Base-by-base conservation (phyloP, 1,140 invertebrate genomes). In the Apis laboriosa region DNA sequence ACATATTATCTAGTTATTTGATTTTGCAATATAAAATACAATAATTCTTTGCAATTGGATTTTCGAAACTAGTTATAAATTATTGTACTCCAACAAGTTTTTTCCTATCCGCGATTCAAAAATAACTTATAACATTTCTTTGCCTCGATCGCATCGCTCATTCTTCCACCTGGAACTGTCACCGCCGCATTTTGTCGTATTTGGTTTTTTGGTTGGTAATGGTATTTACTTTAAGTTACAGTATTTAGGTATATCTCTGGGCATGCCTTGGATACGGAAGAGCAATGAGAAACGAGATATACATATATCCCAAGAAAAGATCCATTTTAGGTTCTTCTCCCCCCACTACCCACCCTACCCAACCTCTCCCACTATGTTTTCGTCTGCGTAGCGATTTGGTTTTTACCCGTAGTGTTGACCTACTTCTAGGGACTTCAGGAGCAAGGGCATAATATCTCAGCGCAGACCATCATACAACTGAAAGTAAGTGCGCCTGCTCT, bases 381-480 rank as follows among this genome's bases (percentile, higher is more conserved):
- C 83, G 89, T 92, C 94, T 92, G 92, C 34, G 92, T 92, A 94
- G 92, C 92, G 92, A 94, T 94, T 93, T 93, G 90, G 89, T 93
- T 94, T 94, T 94, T 92, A 93, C 92, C 92, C 91, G 92, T 94
- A 94, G 93, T 86, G 80, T 94, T 94, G 90, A 92, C 93, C 90
- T 93, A 93, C 90, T 95, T 95, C 94, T 96, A 98, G 97, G 97
- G 96, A 93, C 97, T 98, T 94, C 97, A 97, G 96, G 97, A 97
- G 94, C 96, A 96, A 93, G 97, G 97, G 88, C 96, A 97, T 96
- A 97, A 98, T 96, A 97, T 98, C 94, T 97, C 97, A 91, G 96
- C 97, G 94, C 96, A 97, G 93, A 97, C 96, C 95, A 96, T 98
- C 95, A 97, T 98, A 92, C 97, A 97, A 93, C 95, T 98, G 87